These are phyloP conservation scores for Cantharis lateralis DNA, from an alignment of 2,888 invertebrate genomes.

Conservation along the genomic window DNA sequence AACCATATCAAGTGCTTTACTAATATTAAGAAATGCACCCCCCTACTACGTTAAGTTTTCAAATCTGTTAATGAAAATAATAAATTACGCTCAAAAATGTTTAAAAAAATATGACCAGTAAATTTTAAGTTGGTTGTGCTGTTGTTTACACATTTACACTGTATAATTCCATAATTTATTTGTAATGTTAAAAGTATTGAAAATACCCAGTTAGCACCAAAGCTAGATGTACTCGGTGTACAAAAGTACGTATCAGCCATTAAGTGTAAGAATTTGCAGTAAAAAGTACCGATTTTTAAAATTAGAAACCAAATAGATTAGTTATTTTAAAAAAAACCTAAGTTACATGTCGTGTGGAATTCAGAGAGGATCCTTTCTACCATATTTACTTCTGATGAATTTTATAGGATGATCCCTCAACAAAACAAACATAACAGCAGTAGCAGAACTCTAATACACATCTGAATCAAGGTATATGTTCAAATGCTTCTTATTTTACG, in stretches of 20 bases:
- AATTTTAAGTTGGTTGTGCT: background rate
- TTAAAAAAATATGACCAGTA: background rate
- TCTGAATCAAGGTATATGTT: background rate
- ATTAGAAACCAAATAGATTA: background rate
- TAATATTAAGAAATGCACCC: background rate
- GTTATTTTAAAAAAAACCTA: background rate
- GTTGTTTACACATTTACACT: background rate
- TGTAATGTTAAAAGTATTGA: background rate
- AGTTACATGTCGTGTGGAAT: background rate
- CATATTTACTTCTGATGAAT: background rate
- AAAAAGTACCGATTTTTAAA: background rate
- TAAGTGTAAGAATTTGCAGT: background rate
- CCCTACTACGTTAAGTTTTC: background rate
- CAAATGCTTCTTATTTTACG: background rate
- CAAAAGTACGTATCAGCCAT: background rate
- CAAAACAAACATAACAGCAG: too few relatives aligned
- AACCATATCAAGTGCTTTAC: background rate
- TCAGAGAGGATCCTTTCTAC: background rate
- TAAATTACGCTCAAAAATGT: background rate
- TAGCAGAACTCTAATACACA: too few relatives aligned
- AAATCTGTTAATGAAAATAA: background rate
- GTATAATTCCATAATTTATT: background rate
- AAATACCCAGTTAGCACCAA: background rate
- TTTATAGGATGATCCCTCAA: background rate
- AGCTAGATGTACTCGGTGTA: background rate